Evolutionary conservation across 2,113 vertebrate genomes (phyloP), one percentile per base, ranked within the genome.

Genomic region (Sylvietta virens): DNA sequence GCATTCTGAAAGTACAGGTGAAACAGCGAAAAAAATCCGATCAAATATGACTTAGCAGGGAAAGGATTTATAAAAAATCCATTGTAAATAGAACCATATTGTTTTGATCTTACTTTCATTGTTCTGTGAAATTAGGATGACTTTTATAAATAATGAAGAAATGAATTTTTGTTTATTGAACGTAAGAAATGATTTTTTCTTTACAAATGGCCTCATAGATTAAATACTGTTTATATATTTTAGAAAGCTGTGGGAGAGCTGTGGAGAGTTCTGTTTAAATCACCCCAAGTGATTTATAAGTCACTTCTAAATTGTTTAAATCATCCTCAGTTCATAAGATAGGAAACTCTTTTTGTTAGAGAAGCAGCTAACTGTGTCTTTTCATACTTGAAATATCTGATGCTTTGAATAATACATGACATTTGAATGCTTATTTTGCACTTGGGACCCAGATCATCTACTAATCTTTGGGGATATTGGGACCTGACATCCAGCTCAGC

Each of bases 1-100:
- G 53, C 23, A 64, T 90, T 94, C 83, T 84, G 35, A 67, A 81
- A 67, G 81, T 81, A 31, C 37, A 42, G 37, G 60, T 67, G 90
- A 90, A 97, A 88, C 28, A 70, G 65, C 79, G 94, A 30, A 91
- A 89, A 89, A 94, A 93, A 83, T 67, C 58, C 79, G 39, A 51
- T 88, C 74, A 91, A 92, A 92, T 72, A 92, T 58, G 69, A 84
- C 30, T 79, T 92, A 82, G 60, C 39, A 74, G 71, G 35, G 12
- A 96, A 92, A 88, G 42, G 53, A 88, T 90, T 88, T 91, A 73
- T 86, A 94, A 74, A 94, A 80, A 92, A 71, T 90, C 66, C 54
- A 53, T 23, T 92, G 82, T 73, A 94, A 94, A 92, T 56, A 94
- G 57, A 7, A 90, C n/a, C 44, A 80, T 37, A 60, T 61, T 67